phyloP scores from a whole-genome alignment of 2,797 vertebrate species.

The Peromyscus melanophrys region DNA sequence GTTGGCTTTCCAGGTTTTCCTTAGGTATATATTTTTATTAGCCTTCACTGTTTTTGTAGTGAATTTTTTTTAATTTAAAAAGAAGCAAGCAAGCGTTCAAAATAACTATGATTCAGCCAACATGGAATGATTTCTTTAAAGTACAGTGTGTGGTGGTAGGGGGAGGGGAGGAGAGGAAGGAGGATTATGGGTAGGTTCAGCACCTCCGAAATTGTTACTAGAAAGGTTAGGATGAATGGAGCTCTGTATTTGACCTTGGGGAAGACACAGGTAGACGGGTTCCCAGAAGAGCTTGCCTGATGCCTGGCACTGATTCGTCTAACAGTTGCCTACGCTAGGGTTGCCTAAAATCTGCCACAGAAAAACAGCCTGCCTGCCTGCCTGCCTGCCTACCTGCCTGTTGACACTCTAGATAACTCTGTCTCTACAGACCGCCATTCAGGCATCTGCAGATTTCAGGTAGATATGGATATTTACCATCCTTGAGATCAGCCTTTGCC shows the following conservation, averaged over 20 bases:
- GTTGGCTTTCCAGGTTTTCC: background rate
- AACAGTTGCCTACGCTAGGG: background rate
- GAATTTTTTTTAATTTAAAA: slow-evolving; percentile 43
- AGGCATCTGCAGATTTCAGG: background rate
- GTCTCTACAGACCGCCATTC: background rate
- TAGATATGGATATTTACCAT: background rate
- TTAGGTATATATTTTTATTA: background rate
- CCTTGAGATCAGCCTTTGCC: background rate
- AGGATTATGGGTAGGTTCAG: background rate
- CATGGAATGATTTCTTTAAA: background rate
- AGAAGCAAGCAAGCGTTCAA: background rate
- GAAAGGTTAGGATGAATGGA: background rate
- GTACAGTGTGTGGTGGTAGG: background rate
- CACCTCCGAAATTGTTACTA: background rate
- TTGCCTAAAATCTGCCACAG: background rate
- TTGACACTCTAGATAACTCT: too few relatives aligned
- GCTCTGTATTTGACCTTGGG: background rate
- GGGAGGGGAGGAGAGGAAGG: background rate
- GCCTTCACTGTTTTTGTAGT: background rate
- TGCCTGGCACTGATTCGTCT: background rate
- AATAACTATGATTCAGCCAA: background rate
- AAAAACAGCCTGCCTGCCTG: background rate
- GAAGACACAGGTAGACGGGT: background rate
- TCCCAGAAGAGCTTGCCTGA: background rate
- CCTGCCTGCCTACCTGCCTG: background rate